Evolutionary conservation across 2,797 vertebrate species (phyloP).

Genomic region (Melopsittacus undulatus): DNA sequence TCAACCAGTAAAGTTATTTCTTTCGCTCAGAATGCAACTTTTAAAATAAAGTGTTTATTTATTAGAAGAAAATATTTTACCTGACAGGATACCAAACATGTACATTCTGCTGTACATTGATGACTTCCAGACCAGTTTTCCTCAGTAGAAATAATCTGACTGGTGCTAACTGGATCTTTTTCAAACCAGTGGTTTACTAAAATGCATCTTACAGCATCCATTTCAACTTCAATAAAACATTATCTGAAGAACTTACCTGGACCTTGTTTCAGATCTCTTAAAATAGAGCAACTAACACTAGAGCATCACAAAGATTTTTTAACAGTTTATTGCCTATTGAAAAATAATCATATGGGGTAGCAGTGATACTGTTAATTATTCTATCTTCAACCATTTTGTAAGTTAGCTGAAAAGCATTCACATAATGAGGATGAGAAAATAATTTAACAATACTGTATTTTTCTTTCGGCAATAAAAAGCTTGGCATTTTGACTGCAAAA

Average conservation of each 20-base stretch:
- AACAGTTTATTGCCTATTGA: background rate
- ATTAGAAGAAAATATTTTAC: background rate
- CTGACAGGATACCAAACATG: background rate
- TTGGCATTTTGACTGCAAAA: background rate
- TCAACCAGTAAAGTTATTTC: background rate
- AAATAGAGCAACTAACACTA: background rate
- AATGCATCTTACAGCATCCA: background rate
- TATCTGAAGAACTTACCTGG: background rate
- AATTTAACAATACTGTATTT: background rate
- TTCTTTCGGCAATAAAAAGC: background rate
- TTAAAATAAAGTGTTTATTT: background rate
- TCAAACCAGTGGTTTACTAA: background rate
- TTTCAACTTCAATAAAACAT: background rate
- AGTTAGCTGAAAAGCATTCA: background rate
- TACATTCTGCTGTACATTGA: background rate
- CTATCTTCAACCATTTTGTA: background rate
- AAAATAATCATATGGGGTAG: background rate
- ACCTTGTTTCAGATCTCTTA: background rate
- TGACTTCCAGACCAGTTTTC: background rate
- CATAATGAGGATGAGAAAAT: background rate
- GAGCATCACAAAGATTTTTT: background rate
- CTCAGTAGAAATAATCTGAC: background rate
- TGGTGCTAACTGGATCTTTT: background rate
- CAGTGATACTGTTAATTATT: background rate
- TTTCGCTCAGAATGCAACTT: background rate